These are phyloP conservation scores for Lasioglossum malachurum DNA, from an alignment of 2,888 invertebrate species.

Conservation along the genomic window DNA sequence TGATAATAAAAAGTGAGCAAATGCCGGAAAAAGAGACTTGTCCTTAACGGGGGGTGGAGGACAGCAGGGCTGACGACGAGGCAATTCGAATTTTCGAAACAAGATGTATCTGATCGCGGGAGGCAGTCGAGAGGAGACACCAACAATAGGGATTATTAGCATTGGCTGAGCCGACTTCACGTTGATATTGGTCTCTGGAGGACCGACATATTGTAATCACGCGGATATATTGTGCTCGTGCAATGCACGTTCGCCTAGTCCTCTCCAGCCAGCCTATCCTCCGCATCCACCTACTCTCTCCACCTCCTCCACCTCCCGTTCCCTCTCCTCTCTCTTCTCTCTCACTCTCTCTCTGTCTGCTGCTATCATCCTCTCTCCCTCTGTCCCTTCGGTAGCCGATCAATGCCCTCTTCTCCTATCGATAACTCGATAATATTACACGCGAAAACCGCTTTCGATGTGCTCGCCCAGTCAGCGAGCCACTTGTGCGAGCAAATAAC, in stretches of 20 bases:
- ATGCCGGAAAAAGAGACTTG: not conserved
- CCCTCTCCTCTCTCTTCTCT: constrained; percentile 35
- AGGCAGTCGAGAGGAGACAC: constrained; percentile 70
- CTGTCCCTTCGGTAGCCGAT: constrained; percentile 60
- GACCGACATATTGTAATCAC: constrained; percentile 82
- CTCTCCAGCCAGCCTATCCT: constrained; percentile 56
- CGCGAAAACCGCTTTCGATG: constrained; percentile 82
- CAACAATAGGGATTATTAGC: constrained; percentile 82
- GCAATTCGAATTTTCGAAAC: constrained; percentile 74
- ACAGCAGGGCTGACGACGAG: constrained; percentile 21
- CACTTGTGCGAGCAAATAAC: constrained; percentile 83
- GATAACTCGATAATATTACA: constrained; percentile 83
- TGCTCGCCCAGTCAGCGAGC: constrained; percentile 82
- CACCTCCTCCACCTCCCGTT: constrained; percentile 43
- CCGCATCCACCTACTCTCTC: constrained; percentile 60
- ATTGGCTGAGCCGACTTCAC: constrained; percentile 79
- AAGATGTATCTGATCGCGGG: constrained; percentile 69
- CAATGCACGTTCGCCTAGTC: constrained; percentile 69
- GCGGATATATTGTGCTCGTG: constrained; percentile 79
- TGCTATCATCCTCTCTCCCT: constrained; percentile 40
- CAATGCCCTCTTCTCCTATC: constrained; percentile 75
- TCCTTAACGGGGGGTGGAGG: not conserved
- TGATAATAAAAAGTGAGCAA: constrained; percentile 1
- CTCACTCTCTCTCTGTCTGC: constrained; percentile 19
- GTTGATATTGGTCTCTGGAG: constrained; percentile 80